Evolutionary conservation across 2,888 invertebrate genomes (phyloP).

Genomic region (Pyrgus malvae): DNA sequence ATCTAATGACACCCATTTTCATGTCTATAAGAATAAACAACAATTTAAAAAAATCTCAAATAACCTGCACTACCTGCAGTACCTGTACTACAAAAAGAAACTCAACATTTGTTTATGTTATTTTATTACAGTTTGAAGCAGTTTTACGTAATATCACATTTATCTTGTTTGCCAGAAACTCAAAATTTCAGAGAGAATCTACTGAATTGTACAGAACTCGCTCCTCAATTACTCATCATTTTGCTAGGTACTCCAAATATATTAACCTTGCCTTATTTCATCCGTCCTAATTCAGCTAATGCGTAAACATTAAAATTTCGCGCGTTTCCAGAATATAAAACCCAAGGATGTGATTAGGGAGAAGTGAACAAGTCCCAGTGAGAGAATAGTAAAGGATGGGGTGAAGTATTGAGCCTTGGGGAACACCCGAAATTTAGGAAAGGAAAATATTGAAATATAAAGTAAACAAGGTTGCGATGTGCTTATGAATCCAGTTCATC

Average conservation of each 20-base stretch:
- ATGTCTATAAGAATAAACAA: too few species aligned
- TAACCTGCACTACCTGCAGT: too few species aligned
- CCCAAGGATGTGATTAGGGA: constrained; percentile 15
- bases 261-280: background rate
- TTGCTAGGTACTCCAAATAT: background rate
- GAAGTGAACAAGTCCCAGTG: constrained; percentile 18
- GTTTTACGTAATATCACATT: too few species aligned
- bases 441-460: constrained; percentile 23
- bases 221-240: too few species aligned
- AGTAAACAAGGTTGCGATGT: constrained; percentile 16
- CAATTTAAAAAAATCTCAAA: too few species aligned
- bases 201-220: too few species aligned
- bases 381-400: constrained; percentile 23
- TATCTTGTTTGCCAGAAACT: too few species aligned
- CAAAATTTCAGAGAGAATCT: too few species aligned
- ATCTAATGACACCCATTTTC: too few species aligned
- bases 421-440: constrained; percentile 18
- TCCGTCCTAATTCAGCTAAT: background rate
- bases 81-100: too few species aligned
- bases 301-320: constrained; percentile 10
- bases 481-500: constrained; percentile 11
- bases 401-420: constrained; percentile 24
- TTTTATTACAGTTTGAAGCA: too few species aligned
- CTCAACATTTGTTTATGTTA: too few species aligned
- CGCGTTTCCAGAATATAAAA: constrained; percentile 2